A percentile compares a stretch with the other conserved stretches of the same genome.
Evolutionary conservation across 2,113 vertebrate genomes (phyloP).

Genomic region (Synchiropus splendidus): DNA sequence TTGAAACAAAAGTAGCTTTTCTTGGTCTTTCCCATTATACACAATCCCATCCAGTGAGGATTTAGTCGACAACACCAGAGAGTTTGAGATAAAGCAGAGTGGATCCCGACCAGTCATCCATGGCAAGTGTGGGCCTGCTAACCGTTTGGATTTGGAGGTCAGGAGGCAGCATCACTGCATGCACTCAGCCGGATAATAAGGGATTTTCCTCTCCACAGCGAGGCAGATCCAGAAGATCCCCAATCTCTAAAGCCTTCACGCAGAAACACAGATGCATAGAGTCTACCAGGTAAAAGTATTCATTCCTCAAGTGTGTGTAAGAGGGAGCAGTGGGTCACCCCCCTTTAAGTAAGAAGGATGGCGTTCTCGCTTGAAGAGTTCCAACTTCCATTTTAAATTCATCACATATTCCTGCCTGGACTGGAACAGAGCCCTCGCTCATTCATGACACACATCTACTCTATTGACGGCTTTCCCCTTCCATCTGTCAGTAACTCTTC

Average conservation of each 20-base stretch:
- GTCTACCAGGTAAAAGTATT: background rate
- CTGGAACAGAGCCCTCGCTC: too few species aligned
- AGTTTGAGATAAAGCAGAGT: conserved; percentile 1
- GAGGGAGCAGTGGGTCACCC: conserved; percentile 19
- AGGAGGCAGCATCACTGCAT: conserved; percentile 12
- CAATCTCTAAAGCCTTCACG: conserved; percentile 1
- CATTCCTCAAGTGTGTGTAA: conserved; percentile 2
- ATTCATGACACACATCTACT: too few species aligned
- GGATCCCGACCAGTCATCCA: conserved; percentile 3
- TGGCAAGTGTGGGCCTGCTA: conserved; percentile 6
- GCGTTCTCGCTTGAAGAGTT: too few species aligned
- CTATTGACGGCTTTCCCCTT: conserved; percentile 3
- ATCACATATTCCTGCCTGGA: too few species aligned
- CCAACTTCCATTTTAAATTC: too few species aligned
- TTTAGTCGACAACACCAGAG: background rate
- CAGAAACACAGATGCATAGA: conserved; percentile 1
- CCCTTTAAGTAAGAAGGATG: conserved; percentile 12
- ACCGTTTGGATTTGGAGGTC: conserved; percentile 16
- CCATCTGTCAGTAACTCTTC: conserved; percentile 14
- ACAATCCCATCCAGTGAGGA: too few species aligned
- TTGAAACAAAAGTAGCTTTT: too few species aligned
- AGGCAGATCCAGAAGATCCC: conserved; percentile 8
- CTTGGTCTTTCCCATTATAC: too few species aligned
- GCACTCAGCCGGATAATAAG: conserved; percentile 15
- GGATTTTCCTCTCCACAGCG: conserved; percentile 18